Conservation (phyloP, 2,888 invertebrate genomes). For the Drosophila putrida region DNA sequence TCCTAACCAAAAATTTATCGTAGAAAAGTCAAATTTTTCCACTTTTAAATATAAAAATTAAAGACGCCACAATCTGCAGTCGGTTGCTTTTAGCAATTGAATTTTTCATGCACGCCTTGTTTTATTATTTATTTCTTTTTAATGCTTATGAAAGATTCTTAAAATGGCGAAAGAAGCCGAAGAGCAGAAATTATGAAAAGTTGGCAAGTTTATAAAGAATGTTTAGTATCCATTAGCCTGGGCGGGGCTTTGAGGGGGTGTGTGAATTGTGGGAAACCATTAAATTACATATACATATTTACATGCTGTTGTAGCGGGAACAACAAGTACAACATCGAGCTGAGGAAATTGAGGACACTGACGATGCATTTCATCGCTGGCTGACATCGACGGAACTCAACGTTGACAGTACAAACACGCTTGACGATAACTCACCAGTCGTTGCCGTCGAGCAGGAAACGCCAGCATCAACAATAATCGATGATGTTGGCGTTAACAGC, state of each 20-base stretch:
- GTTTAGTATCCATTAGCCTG: conserved; percentile 39
- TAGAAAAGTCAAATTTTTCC: no score
- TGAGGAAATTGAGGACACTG: conserved; percentile 65
- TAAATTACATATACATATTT: conserved; percentile 30
- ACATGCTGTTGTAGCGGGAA: conserved; percentile 25
- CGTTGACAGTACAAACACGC: conserved; percentile 71
- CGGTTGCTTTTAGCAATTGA: conserved; percentile 42
- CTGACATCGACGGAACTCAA: conserved; percentile 82
- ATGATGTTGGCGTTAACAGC: conserved; percentile 65
- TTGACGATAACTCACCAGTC: conserved; percentile 59
- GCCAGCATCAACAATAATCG: conserved; percentile 65
- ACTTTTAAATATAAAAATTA: no score
- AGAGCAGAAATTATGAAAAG: neutral
- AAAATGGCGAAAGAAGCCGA: neutral
- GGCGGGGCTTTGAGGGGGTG: neutral
- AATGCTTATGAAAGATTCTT: conserved; percentile 27
- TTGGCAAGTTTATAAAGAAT: conserved; percentile 35
- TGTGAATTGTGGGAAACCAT: conserved; percentile 21
- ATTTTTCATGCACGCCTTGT: conserved; percentile 63
- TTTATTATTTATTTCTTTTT: conserved; percentile 65
- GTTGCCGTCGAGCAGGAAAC: conserved; percentile 60
- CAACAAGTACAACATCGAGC: conserved; percentile 49
- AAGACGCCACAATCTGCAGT: conserved; percentile 21
- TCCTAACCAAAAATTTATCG: no score
- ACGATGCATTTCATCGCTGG: conserved; percentile 83